These are phyloP conservation scores for Hyposoter dolosus DNA, from an alignment of 2,888 invertebrate genomes.

Conservation along the genomic window DNA sequence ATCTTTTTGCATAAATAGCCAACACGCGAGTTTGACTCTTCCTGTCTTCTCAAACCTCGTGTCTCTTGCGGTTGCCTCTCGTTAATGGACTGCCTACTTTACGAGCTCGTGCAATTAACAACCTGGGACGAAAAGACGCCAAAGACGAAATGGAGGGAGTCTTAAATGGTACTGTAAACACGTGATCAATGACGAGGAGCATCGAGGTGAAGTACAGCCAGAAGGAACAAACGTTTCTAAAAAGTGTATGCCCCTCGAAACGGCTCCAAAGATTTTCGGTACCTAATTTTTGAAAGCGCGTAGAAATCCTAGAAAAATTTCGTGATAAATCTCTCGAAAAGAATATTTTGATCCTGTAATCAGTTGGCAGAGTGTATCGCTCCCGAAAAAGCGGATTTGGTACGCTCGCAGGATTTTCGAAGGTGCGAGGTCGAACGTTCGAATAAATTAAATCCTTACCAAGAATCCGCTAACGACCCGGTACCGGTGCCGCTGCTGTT, in stretches of 20 bases:
- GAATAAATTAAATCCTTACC: slow-evolving; percentile 82
- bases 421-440: slow-evolving; percentile 68
- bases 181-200: slow-evolving; percentile 31
- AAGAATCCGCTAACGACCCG: slow-evolving; percentile 80
- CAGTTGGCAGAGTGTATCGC: slow-evolving; percentile 60
- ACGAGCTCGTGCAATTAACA: slow-evolving; percentile 62
- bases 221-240: neutral
- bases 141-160: slow-evolving; percentile 21
- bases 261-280: neutral
- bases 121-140: slow-evolving; percentile 26
- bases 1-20: slow-evolving; percentile 12
- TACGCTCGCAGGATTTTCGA: slow-evolving; percentile 27
- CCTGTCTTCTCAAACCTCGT: slow-evolving; percentile 20
- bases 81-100: slow-evolving; percentile 54
- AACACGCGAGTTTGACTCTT: neutral
- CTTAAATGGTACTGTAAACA: slow-evolving; percentile 61
- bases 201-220: slow-evolving; percentile 10
- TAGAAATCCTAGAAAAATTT: neutral
- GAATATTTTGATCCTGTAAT: slow-evolving; percentile 53
- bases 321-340: neutral
- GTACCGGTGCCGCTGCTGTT: slow-evolving; percentile 66
- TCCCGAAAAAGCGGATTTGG: slow-evolving; percentile 12
- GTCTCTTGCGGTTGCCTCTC: slow-evolving; percentile 31
- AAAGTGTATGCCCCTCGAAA: neutral
- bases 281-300: neutral